These are phyloP conservation scores for Cliona cf. orientalis DNA, from an alignment of 37 sponge, comb jelly and placozoan genomes.

Conservation along the genomic window DNA sequence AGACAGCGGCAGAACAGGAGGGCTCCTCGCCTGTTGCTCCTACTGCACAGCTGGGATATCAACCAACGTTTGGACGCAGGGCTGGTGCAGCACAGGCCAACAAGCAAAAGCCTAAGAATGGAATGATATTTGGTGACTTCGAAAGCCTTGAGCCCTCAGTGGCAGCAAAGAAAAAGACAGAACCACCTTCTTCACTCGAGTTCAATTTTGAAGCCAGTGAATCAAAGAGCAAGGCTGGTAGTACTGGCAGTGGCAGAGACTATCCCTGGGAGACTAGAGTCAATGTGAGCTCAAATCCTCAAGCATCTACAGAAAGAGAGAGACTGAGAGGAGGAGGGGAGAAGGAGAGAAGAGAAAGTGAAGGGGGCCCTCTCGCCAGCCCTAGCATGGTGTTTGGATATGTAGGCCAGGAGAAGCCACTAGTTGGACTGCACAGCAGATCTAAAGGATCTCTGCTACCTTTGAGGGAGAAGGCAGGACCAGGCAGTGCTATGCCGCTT, in stretches of 20 bases:
- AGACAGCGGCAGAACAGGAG: neutral
- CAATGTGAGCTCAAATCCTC: no score
- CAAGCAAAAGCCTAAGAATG: neutral
- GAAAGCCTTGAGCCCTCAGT: no score
- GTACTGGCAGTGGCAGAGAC: neutral
- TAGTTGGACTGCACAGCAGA: no score
- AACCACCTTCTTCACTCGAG: neutral
- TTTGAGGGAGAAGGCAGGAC: neutral
- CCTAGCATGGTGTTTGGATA: slow-evolving; percentile 1
- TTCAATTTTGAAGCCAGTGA: neutral
- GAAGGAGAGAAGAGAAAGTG: no score
- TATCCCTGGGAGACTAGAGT: slow-evolving; percentile 17
- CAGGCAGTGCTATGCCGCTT: slow-evolving; percentile 27
- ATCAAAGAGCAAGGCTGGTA: neutral
- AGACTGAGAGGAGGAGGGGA: neutral
- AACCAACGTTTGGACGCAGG: slow-evolving; percentile 56
- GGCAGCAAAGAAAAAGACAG: neutral
- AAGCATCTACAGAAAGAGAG: neutral
- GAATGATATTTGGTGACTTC: neutral
- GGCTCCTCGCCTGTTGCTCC: no score
- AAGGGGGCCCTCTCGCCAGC: neutral
- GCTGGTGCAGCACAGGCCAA: neutral
- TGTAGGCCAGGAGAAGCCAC: no score
- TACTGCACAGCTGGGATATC: neutral
- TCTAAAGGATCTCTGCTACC: slow-evolving; percentile 9